phyloP scores from a whole-genome alignment of 1,140 invertebrate species.

The Anagrus nilaparvatae region DNA sequence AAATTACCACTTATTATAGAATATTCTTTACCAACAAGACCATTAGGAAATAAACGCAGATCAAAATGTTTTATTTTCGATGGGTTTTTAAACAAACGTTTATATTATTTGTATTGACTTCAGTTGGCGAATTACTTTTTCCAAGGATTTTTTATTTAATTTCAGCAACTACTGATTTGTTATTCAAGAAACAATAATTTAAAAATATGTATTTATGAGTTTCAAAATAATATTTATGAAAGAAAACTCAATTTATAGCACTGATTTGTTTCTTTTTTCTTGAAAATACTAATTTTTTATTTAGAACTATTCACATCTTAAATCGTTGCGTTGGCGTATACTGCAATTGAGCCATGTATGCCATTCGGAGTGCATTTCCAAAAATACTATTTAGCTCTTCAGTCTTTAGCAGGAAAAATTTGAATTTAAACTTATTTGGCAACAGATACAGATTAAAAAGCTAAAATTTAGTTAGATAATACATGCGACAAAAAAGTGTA shows the following conservation, averaged over 20 bases:
- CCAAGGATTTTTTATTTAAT: no score
- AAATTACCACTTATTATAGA: slow-evolving; percentile 37
- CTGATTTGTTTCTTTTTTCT: slow-evolving; percentile 35
- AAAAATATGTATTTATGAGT: no score
- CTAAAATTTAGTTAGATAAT: no score
- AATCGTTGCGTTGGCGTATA: slow-evolving; percentile 47
- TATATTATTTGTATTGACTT: slow-evolving; percentile 78
- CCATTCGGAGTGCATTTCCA: slow-evolving; percentile 88
- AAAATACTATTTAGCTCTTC: slow-evolving; percentile 80
- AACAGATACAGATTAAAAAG: no score
- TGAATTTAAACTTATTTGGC: no score
- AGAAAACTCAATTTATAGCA: no score
- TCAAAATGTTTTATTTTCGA: slow-evolving; percentile 69
- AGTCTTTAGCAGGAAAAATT: slow-evolving; percentile 52
- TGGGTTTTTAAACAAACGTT: slow-evolving; percentile 68
- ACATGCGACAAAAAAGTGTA: no score
- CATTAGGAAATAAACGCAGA: slow-evolving; percentile 52
- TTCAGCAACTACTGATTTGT: no score
- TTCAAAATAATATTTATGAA: no score
- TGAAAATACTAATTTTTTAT: slow-evolving; percentile 32
- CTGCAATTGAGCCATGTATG: slow-evolving; percentile 76
- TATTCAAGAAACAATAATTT: no score
- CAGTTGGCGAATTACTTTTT: slow-evolving; percentile 69
- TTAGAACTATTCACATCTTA: slow-evolving; percentile 45
- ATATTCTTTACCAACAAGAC: slow-evolving; percentile 15